Conservation (phyloP, 2,888 invertebrate genomes). For the Tenthredo notha region DNA sequence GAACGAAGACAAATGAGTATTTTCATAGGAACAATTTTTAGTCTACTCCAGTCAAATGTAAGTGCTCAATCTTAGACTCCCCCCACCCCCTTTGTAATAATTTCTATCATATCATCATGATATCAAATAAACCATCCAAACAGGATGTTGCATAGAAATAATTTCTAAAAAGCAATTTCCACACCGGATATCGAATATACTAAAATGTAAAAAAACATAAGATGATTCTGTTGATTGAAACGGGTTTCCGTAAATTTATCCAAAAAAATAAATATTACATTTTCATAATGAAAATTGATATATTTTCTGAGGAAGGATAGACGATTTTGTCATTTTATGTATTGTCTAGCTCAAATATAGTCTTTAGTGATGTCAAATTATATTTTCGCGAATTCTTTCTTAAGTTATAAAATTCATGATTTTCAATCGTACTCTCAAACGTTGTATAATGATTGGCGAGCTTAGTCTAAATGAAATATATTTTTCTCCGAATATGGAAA, state of each 20-base stretch:
- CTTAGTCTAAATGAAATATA: conserved; percentile 74
- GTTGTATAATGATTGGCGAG: conserved; percentile 66
- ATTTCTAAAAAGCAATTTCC: conserved; percentile 18
- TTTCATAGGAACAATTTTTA: conserved; percentile 19
- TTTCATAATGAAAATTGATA: neutral
- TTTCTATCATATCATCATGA: conserved; percentile 30
- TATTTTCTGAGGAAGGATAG: neutral
- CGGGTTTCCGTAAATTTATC: neutral
- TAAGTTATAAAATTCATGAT: neutral
- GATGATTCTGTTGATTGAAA: neutral
- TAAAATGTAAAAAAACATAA: neutral
- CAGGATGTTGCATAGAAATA: neutral
- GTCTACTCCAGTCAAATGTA: conserved; percentile 32
- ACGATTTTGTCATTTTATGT: conserved; percentile 9
- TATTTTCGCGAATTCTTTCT: conserved; percentile 1
- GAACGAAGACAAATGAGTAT: conserved; percentile 43
- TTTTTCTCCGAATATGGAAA: conserved; percentile 61
- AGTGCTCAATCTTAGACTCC: conserved; percentile 35
- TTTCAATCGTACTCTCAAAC: conserved; percentile 36
- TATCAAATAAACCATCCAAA: conserved; percentile 10
- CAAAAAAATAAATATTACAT: neutral
- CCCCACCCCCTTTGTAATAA: neutral
- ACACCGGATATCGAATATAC: neutral
- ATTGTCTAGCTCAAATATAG: neutral
- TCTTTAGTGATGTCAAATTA: neutral